Evolutionary conservation across 2,113 vertebrate genomes (phyloP).

Genomic region (Crotalus tigris): DNA sequence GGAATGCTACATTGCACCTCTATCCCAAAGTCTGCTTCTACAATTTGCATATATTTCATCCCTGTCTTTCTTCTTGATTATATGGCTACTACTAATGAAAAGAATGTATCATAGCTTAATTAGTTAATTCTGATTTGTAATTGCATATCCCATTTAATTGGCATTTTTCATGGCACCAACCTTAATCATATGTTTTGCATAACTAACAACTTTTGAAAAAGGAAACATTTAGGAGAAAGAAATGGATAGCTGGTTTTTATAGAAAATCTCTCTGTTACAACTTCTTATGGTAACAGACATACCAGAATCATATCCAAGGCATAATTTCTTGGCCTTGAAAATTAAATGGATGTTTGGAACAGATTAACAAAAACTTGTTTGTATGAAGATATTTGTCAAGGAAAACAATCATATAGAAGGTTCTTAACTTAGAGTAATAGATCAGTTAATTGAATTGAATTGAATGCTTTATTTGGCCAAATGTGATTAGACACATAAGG

Average conservation of each 20-base stretch:
- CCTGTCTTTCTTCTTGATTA: conserved; percentile 15
- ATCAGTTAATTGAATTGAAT: neutral
- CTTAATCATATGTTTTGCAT: conserved; percentile 49
- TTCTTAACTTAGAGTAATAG: neutral
- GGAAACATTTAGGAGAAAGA: conserved; percentile 31
- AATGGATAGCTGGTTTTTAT: conserved; percentile 14
- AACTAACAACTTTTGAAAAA: conserved; percentile 47
- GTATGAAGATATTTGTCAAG: neutral
- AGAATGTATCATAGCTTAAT: conserved; percentile 50
- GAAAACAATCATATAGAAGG: neutral
- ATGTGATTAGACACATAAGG: neutral
- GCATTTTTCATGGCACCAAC: conserved; percentile 43
- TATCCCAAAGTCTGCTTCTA: conserved; percentile 37
- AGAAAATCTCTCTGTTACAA: neutral
- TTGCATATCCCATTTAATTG: conserved; percentile 53
- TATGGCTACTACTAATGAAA: conserved; percentile 42
- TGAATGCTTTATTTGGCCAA: neutral
- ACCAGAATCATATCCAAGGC: neutral
- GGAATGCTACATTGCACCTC: conserved; percentile 34
- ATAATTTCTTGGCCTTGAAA: neutral
- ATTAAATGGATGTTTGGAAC: neutral
- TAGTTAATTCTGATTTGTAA: conserved; percentile 51
- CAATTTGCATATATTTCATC: conserved; percentile 37
- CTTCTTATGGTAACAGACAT: neutral
- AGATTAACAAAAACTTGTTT: neutral